These are phyloP conservation scores for Thera britannica DNA, from an alignment of 2,888 invertebrate genomes.

Conservation along the genomic window DNA sequence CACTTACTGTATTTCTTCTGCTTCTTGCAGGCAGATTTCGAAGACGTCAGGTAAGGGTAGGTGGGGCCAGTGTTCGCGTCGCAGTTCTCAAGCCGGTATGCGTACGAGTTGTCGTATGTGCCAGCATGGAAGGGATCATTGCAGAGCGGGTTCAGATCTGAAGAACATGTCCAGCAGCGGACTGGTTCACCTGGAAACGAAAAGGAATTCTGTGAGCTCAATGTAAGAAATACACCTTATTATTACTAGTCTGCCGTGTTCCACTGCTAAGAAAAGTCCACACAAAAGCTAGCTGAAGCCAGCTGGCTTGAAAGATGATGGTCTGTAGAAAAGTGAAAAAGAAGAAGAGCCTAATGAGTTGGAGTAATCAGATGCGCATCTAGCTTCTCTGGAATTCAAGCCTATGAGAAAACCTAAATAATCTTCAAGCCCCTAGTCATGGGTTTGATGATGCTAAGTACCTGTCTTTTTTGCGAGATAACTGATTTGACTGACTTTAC, in stretches of 20 bases:
- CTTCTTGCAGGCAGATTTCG: slow-evolving; percentile 90
- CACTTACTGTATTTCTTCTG: slow-evolving; percentile 89
- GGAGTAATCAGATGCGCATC: no score
- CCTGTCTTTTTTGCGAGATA: no score
- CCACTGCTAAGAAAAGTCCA: no score
- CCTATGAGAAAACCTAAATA: no score
- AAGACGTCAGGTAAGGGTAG: slow-evolving; percentile 76
- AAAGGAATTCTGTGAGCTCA: slow-evolving; percentile 15
- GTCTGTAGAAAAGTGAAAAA: no score
- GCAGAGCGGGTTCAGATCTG: slow-evolving; percentile 88
- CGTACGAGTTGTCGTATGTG: slow-evolving; percentile 73
- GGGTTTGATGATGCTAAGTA: no score
- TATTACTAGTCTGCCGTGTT: no score
- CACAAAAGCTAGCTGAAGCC: no score
- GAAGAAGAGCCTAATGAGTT: no score
- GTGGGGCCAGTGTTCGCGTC: slow-evolving; percentile 76
- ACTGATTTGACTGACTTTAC: neutral
- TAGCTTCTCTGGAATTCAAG: no score
- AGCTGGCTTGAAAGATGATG: no score
- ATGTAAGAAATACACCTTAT: neutral
- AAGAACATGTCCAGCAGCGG: slow-evolving; percentile 91
- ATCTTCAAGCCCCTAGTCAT: no score
- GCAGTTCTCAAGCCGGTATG: slow-evolving; percentile 78
- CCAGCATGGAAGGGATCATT: slow-evolving; percentile 89
- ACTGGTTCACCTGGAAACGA: slow-evolving; percentile 86